Percentiles rank a stretch among this genome's conserved stretches.
Conservation (phyloP, 1,140 invertebrate species). For the Conopomorpha cramerella region DNA sequence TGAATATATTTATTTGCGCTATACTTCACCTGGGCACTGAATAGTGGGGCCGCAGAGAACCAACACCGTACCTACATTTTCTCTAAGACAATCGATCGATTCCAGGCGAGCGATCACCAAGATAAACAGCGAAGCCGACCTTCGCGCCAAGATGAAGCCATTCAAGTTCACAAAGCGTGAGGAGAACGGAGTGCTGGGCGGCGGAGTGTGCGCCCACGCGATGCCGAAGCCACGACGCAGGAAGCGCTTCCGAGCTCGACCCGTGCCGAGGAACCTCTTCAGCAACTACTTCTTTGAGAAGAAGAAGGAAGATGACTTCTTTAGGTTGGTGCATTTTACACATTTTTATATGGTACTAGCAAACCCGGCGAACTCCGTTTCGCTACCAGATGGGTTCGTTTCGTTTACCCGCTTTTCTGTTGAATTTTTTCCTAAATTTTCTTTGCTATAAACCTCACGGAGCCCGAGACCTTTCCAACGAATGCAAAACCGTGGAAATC, state of each 20-base stretch:
- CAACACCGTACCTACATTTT: too few species aligned
- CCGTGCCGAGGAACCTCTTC: constrained; percentile 71
- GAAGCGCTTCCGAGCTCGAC: constrained; percentile 67
- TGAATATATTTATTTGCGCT: too few species aligned
- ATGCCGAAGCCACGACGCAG: constrained; percentile 33
- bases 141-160: constrained; percentile 65
- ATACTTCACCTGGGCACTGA: too few species aligned
- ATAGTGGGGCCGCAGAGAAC: too few species aligned
- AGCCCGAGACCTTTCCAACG: too few species aligned
- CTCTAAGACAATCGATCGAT: too few species aligned
- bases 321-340: constrained; percentile 56
- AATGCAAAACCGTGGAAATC: too few species aligned
- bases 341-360: constrained; percentile 5
- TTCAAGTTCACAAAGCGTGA: constrained; percentile 67
- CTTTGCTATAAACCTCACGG: too few species aligned
- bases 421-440: too few species aligned
- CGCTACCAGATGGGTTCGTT: too few species aligned
- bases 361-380: too few species aligned
- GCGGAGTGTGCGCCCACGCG: constrained; percentile 57
- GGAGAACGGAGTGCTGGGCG: constrained; percentile 43
- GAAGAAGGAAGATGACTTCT: constrained; percentile 72
- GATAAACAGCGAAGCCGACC: constrained; percentile 60
- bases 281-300: constrained; percentile 71
- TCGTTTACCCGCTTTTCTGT: too few species aligned
- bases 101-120: constrained; percentile 59